A percentile compares a stretch with the other conserved stretches of the same genome.
These are phyloP conservation scores for Acropora tenuis DNA, from an alignment of 64 coral and sea anemone genomes.

Conservation along the genomic window DNA sequence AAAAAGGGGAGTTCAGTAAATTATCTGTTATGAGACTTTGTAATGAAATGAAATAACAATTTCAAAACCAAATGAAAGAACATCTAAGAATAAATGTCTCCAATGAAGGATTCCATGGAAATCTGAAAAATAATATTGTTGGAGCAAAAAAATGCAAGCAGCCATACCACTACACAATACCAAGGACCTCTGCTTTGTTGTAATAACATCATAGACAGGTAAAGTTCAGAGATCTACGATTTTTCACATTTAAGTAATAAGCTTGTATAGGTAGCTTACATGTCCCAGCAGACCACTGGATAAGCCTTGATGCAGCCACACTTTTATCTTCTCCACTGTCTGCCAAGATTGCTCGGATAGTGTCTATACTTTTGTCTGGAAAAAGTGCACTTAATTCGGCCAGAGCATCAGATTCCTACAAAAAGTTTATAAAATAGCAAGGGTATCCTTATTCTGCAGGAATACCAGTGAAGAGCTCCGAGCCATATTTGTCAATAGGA, in stretches of 20 bases:
- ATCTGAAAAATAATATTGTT: slow-evolving; percentile 19
- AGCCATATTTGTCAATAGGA: slow-evolving; percentile 26
- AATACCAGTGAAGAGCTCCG: neutral
- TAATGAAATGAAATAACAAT: slow-evolving; percentile 11
- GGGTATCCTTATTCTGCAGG: slow-evolving; percentile 3
- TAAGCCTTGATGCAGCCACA: slow-evolving; percentile 55
- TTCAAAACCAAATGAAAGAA: slow-evolving; percentile 15
- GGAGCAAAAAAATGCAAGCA: slow-evolving; percentile 22
- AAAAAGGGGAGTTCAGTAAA: slow-evolving; percentile 21
- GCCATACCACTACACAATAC: slow-evolving; percentile 21
- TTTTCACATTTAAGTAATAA: slow-evolving; percentile 11
- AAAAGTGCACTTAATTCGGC: slow-evolving; percentile 45
- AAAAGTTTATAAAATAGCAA: slow-evolving; percentile 9
- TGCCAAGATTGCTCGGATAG: slow-evolving; percentile 22
- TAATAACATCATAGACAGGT: slow-evolving; percentile 10
- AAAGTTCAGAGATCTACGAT: neutral
- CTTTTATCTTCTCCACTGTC: slow-evolving; percentile 34
- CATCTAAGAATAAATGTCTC: slow-evolving; percentile 5
- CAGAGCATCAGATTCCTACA: slow-evolving; percentile 33
- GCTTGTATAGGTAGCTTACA: slow-evolving; percentile 18
- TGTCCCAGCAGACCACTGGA: slow-evolving; percentile 42
- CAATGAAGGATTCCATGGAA: slow-evolving; percentile 18
- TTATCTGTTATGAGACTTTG: slow-evolving; percentile 9
- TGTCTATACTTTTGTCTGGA: slow-evolving; percentile 38
- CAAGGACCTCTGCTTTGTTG: slow-evolving; percentile 24